phyloP scores from a whole-genome alignment of 2,113 vertebrate species.

The Psophia crepitans region DNA sequence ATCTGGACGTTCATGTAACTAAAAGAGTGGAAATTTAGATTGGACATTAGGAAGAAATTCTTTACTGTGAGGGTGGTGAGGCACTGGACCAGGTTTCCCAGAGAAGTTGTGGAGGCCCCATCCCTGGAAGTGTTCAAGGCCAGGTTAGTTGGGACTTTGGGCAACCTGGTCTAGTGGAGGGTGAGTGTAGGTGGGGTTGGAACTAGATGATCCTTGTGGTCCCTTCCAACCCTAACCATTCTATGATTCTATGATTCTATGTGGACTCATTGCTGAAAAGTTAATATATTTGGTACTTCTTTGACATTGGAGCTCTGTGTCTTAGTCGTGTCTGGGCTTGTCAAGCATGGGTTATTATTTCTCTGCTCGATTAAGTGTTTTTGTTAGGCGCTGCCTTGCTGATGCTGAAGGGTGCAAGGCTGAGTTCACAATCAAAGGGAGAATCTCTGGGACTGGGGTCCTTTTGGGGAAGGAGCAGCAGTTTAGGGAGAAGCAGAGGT shows the following conservation, averaged over 20 bases:
- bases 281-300: neutral
- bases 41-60: too few relatives aligned
- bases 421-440: neutral
- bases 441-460: neutral
- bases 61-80: too few relatives aligned
- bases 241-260: too few relatives aligned
- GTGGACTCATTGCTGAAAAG: neutral
- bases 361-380: neutral
- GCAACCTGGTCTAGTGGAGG: too few relatives aligned
- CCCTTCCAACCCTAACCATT: too few relatives aligned
- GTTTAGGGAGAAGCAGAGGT: neutral
- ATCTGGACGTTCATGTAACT: neutral
- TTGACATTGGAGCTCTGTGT: neutral
- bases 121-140: too few relatives aligned
- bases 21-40: too few relatives aligned
- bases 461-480: neutral
- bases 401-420: neutral
- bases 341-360: neutral
- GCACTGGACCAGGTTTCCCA: too few relatives aligned
- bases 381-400: neutral
- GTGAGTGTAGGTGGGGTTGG: too few relatives aligned
- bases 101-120: too few relatives aligned
- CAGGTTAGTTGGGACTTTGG: too few relatives aligned
- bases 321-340: neutral
- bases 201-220: too few relatives aligned